Percentiles rank a stretch among this genome's conserved stretches.
phyloP scores from a whole-genome alignment of 1,140 invertebrate species.

The Nasonia longicornis region DNA sequence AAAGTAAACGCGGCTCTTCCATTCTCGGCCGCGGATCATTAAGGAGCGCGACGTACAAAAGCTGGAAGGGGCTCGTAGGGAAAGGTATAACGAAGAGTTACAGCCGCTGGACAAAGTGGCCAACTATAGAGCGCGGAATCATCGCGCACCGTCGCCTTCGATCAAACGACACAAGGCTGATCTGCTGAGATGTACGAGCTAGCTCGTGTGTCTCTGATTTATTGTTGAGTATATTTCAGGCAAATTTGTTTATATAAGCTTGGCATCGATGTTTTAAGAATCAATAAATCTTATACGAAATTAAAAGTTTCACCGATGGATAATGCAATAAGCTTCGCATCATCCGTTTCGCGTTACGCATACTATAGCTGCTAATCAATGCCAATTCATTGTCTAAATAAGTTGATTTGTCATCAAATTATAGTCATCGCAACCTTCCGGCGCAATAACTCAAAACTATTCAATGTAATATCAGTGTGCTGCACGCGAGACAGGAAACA shows the following conservation, averaged over 20 bases:
- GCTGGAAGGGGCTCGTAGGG: not conserved
- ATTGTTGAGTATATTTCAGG: not conserved
- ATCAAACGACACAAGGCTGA: constrained; percentile 1
- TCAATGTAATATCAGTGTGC: not conserved
- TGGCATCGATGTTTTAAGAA: too few relatives aligned
- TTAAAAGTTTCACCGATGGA: too few relatives aligned
- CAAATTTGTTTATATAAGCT: too few relatives aligned
- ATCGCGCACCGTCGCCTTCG: constrained; percentile 41
- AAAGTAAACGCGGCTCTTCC: constrained; percentile 30
- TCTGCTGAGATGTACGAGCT: not conserved
- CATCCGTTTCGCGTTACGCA: too few relatives aligned
- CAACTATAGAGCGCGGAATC: not conserved
- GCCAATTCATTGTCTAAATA: not conserved
- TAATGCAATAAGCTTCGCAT: too few relatives aligned
- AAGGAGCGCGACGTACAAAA: not conserved
- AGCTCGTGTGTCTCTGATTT: not conserved
- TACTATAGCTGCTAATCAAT: not conserved
- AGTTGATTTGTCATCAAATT: not conserved
- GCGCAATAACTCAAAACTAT: not conserved
- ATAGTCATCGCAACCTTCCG: not conserved
- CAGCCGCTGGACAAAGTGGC: not conserved
- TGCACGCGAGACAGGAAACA: not conserved
- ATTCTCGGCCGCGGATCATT: constrained; percentile 25
- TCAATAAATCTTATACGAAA: too few relatives aligned
- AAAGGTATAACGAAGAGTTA: not conserved